phyloP scores from a whole-genome alignment of 2,797 vertebrate species.

The Dallia pectoralis region DNA sequence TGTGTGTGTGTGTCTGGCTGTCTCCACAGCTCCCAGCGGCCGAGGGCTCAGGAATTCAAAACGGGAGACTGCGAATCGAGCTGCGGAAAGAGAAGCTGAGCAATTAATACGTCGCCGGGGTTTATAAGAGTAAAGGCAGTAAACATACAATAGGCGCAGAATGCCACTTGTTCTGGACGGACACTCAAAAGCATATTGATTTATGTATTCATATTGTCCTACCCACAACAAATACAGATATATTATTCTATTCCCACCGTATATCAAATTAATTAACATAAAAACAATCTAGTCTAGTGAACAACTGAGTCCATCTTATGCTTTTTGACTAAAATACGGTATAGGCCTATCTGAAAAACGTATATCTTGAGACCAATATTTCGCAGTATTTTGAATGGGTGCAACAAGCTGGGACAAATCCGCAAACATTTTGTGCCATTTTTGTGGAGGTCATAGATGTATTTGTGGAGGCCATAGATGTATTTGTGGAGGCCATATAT shows the following conservation, averaged over 20 bases:
- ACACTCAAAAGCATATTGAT: constrained; percentile 61
- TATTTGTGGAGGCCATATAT: constrained; percentile 83
- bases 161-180: constrained; percentile 13
- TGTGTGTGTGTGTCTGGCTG: constrained; percentile 15
- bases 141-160: constrained; percentile 65
- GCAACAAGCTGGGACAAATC: constrained; percentile 98
- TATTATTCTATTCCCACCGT: constrained; percentile 35
- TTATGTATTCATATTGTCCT: constrained; percentile 66
- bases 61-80: constrained; percentile 67
- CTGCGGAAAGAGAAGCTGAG: constrained; percentile 59
- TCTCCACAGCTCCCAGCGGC: constrained; percentile 72
- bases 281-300: constrained; percentile 40
- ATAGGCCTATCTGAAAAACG: constrained; percentile 85
- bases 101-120: constrained; percentile 74
- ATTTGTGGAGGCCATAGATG: constrained; percentile 85
- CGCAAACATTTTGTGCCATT: constrained; percentile 92
- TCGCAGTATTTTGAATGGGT: constrained; percentile 87
- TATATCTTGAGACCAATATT: constrained; percentile 79
- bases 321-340: constrained; percentile 66
- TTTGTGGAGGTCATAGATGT: too few species aligned
- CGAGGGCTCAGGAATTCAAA: constrained; percentile 73
- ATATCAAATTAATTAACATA: constrained; percentile 49
- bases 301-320: not conserved
- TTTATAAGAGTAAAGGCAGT: constrained; percentile 66
- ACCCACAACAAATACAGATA: constrained; percentile 52